Percentiles rank a stretch among this genome's conserved stretches.
Evolutionary conservation across 2,797 vertebrate genomes (phyloP).

Genomic region (Otus scops): DNA sequence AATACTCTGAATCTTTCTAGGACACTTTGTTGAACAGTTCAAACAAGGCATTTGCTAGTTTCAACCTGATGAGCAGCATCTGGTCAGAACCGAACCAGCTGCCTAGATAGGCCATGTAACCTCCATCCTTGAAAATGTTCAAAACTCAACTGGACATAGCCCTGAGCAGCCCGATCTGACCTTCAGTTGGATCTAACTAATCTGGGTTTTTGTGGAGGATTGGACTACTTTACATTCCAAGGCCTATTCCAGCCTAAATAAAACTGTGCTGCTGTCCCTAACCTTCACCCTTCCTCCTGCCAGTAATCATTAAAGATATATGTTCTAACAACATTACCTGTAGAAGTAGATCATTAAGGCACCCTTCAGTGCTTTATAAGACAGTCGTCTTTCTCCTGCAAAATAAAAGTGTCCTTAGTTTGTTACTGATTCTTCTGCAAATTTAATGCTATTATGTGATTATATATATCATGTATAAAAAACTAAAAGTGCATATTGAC

Average conservation of each 20-base stretch:
- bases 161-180: background rate
- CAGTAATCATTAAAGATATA: background rate
- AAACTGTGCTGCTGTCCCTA: background rate
- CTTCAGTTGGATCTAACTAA: background rate
- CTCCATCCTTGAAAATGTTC: background rate
- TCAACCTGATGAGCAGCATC: background rate
- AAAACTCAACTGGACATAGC: background rate
- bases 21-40: background rate
- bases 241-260: background rate
- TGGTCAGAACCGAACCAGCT: background rate
- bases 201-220: background rate
- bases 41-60: background rate
- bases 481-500: background rate
- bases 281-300: background rate
- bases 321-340: constrained; percentile 78
- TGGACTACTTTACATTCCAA: background rate
- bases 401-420: background rate
- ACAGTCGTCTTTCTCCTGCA: constrained; percentile 91
- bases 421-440: background rate
- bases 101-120: background rate
- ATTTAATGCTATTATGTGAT: background rate
- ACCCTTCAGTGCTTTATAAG: constrained; percentile 93
- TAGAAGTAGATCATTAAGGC: constrained; percentile 98
- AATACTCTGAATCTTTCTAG: background rate
- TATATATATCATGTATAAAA: background rate